Base-by-base conservation (phyloP, 2,797 vertebrate genomes). In the Neosilurus hyrtlii region DNA sequence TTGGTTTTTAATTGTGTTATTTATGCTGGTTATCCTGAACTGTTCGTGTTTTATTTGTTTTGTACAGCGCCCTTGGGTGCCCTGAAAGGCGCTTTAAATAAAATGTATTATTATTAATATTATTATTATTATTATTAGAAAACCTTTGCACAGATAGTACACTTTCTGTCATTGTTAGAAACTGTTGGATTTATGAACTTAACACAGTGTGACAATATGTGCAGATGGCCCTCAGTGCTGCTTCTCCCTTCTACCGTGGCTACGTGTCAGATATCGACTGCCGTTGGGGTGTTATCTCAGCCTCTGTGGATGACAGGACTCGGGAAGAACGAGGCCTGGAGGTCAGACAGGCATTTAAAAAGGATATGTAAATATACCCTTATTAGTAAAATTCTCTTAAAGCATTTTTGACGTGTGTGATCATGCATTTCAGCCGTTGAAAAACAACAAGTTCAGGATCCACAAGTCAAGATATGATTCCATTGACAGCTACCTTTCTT, bases 401-500 rank as follows among this genome's bases (percentile, higher is more conserved):
- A 61, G 11, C 0, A n/a, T 76, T 57, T 57, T 75, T 59, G 30
- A 26, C 10, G 4, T 15, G 2, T 61, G 30, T 61, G 56, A 37
- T 43, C 20, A 20, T 81, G 6, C 51, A 79, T 79, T 83, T 16
- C 92, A 99, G 98, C 97, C 97, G 16, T 90, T 99, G 92, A 97
- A 98, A 93, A 96, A 96, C 91, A 93, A 93, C 92, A 97, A 95
- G 88, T 99, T 96, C 92, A 94, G 95, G 92, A 99, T 99, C 91
- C 95, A 95, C 94, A 99, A 99, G 91, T 99, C 98, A 22, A 95
- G 98, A 89, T 99, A 99, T 30, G 98, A 99, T 90, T 99, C 98
- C 7, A 99, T 99, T 87, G 97, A 99, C 93, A 99, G 98, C 93
- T 99, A 99, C 91, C 94, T 99, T 68, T 99, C 98, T 71, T 92